Evolutionary conservation across 2,888 invertebrate genomes (phyloP), one percentile per base, ranked within the genome.

Genomic region (Reticulitermes lucifugus): DNA sequence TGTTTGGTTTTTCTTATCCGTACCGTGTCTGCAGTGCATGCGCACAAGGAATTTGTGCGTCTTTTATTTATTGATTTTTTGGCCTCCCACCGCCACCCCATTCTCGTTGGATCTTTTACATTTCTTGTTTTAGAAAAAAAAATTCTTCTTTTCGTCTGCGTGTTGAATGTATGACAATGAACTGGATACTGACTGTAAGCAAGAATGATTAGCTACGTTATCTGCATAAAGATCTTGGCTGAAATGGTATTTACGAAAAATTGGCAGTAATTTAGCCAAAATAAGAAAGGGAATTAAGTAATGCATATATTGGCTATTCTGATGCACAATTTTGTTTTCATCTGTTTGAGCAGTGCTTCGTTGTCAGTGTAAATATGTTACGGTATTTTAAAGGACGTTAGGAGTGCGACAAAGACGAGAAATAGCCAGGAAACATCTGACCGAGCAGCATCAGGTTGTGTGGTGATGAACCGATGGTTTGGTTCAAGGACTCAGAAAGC

Each of bases 401-500:
- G 25, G 65, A 25, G 65, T 65, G 65, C 25, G 65, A 65, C 65
- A 65, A 65, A 65, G 65, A 77, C 77, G 12, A n/a, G n/a, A 77
- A 46, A 22, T 35, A 41, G 9, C 29, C 41, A 18, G 41, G 29
- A 73, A 73, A 3, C 70, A 25, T 70, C 43, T 46, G 77, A 77
- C 51, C 18, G 73, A 43, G 43, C 77, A 46, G 77, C 51, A 46
- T 41, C 77, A n/a, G 46, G 77, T 46, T 77, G 22, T 46, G 43
- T 43, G 43, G n/a, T 46, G 77, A 77, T 77, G 77, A 77, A 77
- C 77, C 77, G 46, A 46, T 51, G 81, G 51, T 70, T 43, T 70
- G 81, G 81, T 81, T 81, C 81, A 81, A 81, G 81, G 81, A 35
- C 81, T 81, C 46, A 10, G 65, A 41, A 18, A 81, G 81, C 65